These are phyloP conservation scores for Heliothis virescens DNA, from an alignment of 1,140 invertebrate species.

Conservation along the genomic window DNA sequence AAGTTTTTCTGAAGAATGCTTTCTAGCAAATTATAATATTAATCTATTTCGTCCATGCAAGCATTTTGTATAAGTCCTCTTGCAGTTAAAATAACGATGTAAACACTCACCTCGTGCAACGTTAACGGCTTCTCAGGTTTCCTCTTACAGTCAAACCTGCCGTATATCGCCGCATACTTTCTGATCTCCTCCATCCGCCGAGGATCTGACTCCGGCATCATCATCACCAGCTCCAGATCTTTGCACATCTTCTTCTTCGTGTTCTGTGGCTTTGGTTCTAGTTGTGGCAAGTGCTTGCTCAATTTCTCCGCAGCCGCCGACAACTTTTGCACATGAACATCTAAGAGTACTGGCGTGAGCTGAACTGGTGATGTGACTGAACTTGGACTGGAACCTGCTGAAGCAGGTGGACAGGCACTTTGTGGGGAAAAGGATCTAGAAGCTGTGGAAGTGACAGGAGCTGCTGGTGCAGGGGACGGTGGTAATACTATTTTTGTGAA, in stretches of 20 bases:
- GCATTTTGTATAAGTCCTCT: no score
- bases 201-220: constrained; percentile 95
- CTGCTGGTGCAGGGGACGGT: constrained; percentile 76
- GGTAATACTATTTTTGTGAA: constrained; percentile 81
- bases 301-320: constrained; percentile 94
- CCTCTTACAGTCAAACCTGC: constrained; percentile 97
- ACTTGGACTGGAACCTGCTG: constrained; percentile 85
- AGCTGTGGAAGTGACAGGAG: constrained; percentile 71
- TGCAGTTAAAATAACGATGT: neutral
- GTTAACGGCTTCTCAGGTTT: constrained; percentile 98
- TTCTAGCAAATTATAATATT: no score
- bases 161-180: constrained; percentile 98
- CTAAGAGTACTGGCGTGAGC: constrained; percentile 92
- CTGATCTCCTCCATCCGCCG: constrained; percentile 96
- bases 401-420: constrained; percentile 85
- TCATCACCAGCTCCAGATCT: constrained; percentile 96
- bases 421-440: constrained; percentile 87
- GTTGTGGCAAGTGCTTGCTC: constrained; percentile 92
- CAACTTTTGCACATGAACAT: constrained; percentile 94
- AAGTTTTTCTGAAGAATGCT: no score
- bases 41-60: no score
- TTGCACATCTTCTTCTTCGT: constrained; percentile 97
- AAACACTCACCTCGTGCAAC: constrained; percentile 93
- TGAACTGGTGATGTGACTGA: constrained; percentile 88
- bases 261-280: constrained; percentile 95